Conservation (phyloP, 1,140 invertebrate species). For the Aphis gossypii region DNA sequence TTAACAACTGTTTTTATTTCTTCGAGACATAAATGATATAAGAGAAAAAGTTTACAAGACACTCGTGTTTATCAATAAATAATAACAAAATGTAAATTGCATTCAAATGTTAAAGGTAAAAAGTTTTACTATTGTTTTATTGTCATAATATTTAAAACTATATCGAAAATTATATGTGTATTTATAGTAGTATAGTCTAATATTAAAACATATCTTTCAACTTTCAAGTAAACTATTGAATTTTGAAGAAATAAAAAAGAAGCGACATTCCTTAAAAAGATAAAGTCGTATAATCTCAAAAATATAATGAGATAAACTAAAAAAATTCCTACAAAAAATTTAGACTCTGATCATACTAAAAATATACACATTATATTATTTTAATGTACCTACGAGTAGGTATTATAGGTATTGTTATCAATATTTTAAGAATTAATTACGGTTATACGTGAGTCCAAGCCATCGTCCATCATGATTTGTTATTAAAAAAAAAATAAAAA, state of each 20-base stretch:
- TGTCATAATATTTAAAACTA: not conserved
- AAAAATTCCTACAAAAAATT: too few relatives aligned
- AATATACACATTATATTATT: too few relatives aligned
- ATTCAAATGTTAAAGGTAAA: conserved; percentile 29
- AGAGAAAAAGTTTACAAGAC: not conserved
- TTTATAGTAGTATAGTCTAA: too few relatives aligned
- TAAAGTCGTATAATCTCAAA: not conserved
- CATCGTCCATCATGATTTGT: too few relatives aligned
- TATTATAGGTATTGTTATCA: too few relatives aligned
- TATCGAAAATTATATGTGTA: not conserved
- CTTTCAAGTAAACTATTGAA: not conserved
- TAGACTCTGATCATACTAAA: too few relatives aligned
- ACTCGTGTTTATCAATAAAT: not conserved
- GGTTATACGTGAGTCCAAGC: too few relatives aligned
- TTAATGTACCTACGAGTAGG: too few relatives aligned
- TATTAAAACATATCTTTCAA: not conserved
- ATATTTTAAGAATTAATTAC: too few relatives aligned
- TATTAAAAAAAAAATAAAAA: too few relatives aligned
- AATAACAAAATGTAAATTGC: not conserved
- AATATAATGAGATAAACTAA: not conserved
- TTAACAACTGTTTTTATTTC: not conserved
- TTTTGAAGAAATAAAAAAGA: not conserved
- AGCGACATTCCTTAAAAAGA: not conserved
- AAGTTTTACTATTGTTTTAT: not conserved
- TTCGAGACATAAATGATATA: not conserved